Base-by-base conservation (phyloP, 2,113 vertebrate species). In the Camelus dromedarius region DNA sequence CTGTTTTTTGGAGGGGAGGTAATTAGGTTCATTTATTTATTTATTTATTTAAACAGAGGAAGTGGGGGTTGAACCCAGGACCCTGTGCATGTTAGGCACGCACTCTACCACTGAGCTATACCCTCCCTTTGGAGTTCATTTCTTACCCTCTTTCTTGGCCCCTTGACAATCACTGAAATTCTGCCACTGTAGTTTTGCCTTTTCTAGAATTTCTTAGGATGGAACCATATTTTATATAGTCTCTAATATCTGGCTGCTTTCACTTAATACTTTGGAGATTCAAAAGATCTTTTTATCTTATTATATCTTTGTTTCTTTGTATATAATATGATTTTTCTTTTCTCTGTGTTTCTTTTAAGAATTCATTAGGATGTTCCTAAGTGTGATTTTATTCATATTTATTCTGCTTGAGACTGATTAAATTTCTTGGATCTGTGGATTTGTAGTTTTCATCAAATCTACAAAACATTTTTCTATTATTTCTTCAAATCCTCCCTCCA, bases 151-250 rank as follows among this genome's bases (percentile, higher is more conserved):
- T 5, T 32, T 80, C 2, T 91, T 85, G 26, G 54, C 2, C 18
- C 24, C n/a, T 85, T 85, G 19, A 72, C 10, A 81, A 48, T 13
- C n/a, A 96, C 30, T 80, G 38, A 80, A 95, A 93, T 75, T 69
- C 30, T 52, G 50, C 30, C 58, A 64, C 46, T 67, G 15, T 60
- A 62, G 6, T 91, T 85, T 89, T 38, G 54, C 18, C 60, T 89
- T 85, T 94, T 92, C 58, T 94, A 54, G 12, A 89, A 96, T 92
- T 81, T 81, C 8, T 80, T 86, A 73, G 32, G 72, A 83, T 89
- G 48, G 32, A 70, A 69, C 16, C n/a, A 54, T n/a, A 70, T 5
- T 89, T 4, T 77, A 24, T 64, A 35, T 10, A 70, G 35, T 72
- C 64, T 73, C 72, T 83, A 83, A 67, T 26, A 26, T 84, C 50